Percentiles rank a stretch among this genome's conserved stretches.
These are phyloP conservation scores for Eulacestoma nigropectus DNA, from an alignment of 2,113 vertebrate species.

Conservation along the genomic window DNA sequence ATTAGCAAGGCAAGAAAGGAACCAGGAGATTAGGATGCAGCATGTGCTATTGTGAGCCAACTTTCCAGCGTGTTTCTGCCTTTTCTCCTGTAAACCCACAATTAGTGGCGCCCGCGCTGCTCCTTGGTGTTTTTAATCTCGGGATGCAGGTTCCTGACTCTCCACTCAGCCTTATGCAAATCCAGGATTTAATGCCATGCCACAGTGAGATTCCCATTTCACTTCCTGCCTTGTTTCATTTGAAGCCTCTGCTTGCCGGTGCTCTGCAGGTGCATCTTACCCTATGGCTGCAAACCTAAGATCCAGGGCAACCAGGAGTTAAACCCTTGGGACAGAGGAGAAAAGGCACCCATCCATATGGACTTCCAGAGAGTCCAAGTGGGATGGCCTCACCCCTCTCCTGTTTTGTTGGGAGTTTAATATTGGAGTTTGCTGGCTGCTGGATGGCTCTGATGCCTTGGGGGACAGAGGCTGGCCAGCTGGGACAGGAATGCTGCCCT, in stretches of 20 bases:
- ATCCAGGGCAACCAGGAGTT: background rate
- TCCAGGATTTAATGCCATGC: background rate
- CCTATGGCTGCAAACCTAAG: fast-evolving
- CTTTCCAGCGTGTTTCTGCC: background rate
- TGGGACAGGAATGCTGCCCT: background rate
- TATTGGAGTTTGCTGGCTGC: background rate
- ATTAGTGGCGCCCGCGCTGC: background rate
- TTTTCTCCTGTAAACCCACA: background rate
- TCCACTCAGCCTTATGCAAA: background rate
- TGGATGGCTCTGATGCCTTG: background rate
- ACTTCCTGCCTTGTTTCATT: background rate
- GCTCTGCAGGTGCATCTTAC: background rate
- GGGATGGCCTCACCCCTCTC: background rate
- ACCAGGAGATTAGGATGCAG: slow-evolving; percentile 8
- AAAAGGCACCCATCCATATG: background rate
- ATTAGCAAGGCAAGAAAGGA: slow-evolving; percentile 35
- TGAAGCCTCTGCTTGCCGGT: background rate
- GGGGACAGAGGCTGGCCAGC: background rate
- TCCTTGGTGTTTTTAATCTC: background rate
- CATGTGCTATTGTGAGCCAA: background rate
- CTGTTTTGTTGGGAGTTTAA: background rate
- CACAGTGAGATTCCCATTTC: background rate
- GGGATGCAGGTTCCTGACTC: background rate
- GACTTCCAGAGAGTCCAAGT: background rate
- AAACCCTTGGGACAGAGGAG: background rate